These are phyloP conservation scores for Platysteira castanea DNA, from an alignment of 2,113 vertebrate species.

Conservation along the genomic window DNA sequence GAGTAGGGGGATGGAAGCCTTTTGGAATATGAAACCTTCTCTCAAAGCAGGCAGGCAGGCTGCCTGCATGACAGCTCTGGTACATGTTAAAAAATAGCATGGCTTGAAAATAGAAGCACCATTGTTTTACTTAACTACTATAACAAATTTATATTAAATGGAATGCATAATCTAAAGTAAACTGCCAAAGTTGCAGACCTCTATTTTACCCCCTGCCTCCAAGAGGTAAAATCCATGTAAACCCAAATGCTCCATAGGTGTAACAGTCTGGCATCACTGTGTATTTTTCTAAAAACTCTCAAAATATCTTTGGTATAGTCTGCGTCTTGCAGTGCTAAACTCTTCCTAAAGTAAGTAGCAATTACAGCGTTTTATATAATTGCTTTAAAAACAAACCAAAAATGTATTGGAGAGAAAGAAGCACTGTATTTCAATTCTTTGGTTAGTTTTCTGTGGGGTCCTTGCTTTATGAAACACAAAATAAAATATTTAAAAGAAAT, in stretches of 20 bases:
- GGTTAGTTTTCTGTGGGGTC: background rate
- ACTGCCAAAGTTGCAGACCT: background rate
- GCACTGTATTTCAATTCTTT: background rate
- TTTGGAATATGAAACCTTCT: constrained; percentile 73
- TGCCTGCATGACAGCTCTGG: constrained; percentile 66
- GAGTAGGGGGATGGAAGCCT: constrained; percentile 10
- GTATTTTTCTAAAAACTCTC: constrained; percentile 14
- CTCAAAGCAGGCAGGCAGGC: constrained; percentile 51
- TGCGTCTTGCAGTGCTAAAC: background rate
- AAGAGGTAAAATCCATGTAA: background rate
- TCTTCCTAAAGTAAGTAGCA: constrained; percentile 23
- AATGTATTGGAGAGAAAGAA: background rate
- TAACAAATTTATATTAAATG: constrained; percentile 63
- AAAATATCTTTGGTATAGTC: constrained; percentile 30
- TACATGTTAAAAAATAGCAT: constrained; percentile 59
- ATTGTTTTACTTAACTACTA: constrained; percentile 74
- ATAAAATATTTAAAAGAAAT: background rate
- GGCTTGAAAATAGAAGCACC: constrained; percentile 68
- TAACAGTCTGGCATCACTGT: background rate
- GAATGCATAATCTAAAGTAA: constrained; percentile 52
- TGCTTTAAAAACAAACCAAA: constrained; percentile 56
- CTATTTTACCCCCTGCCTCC: background rate
- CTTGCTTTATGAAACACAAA: background rate
- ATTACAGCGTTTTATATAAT: constrained; percentile 33
- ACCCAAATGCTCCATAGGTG: background rate